Base-by-base conservation (phyloP, 2,797 vertebrate genomes). In the Acrossocheilus fasciatus region DNA sequence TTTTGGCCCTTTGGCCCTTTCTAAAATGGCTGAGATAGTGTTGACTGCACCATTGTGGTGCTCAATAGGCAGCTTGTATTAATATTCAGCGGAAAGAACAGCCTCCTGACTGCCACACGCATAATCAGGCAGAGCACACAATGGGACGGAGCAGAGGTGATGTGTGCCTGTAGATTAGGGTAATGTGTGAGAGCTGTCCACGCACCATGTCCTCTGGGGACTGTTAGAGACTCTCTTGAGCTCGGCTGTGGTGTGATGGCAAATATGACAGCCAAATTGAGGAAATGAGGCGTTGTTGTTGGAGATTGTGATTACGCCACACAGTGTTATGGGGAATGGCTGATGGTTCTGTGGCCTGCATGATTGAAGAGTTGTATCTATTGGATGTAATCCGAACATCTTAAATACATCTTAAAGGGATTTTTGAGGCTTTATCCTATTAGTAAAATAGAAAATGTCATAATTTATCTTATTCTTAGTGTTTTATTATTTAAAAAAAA, bases 11-110 rank as follows among this genome's bases (percentile, higher is more conserved):
- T 80, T 78, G 72, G 64, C 83, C 50, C 23, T 59, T 69, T 73
- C 57, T 82, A 73, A 86, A 91, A 85, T 79, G 68, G 43, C 84
- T 47, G 86, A 64, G 77, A 86, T 89, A 75, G 68, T 85, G 52
- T 84, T 86, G 72, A 82, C 62, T 83, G 88, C 80, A 69, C 62
- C 64, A 66, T 82, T 88, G 85, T 64, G 45, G 72, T 75, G 84
- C 66, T 88, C 86, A 89, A 86, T 87, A 84, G 81, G 82, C 36
- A 70, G 57, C 69, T 89, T 84, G 76, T 89, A 88, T 92, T 91
- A 85, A 88, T 89, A 91, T 91, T 86, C 90, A 84, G 4, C 26
- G 36, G 74, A 84, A 82, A 78, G 62, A 62, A 45, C 57, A 50
- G 76, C 83, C 83, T 79, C 26, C 84, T 70, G 85, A 86, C 57